phyloP scores from a whole-genome alignment of 2,888 invertebrate species.

The Stenurella melanura region DNA sequence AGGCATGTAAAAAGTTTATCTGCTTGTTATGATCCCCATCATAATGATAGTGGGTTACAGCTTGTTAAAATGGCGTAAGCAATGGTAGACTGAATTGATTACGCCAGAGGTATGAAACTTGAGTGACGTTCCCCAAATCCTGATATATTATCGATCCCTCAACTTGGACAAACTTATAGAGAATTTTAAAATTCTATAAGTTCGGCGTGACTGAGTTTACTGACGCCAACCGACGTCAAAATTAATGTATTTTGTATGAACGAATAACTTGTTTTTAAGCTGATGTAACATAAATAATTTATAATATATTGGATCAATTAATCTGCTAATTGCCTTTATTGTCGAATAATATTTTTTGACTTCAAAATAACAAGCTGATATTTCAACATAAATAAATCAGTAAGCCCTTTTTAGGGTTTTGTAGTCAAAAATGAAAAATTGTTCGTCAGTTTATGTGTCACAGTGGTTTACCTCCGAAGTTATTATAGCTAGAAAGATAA shows the following conservation, averaged over 20 bases:
- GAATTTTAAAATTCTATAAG: not conserved
- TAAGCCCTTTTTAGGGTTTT: no score
- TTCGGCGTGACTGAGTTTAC: not conserved
- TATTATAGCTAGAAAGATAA: no score
- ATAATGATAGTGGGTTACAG: slow-evolving; percentile 11
- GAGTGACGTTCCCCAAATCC: slow-evolving; percentile 24
- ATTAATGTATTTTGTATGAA: not conserved
- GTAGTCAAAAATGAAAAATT: no score
- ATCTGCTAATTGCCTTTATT: no score
- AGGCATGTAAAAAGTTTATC: not conserved
- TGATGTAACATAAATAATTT: not conserved
- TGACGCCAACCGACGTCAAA: not conserved
- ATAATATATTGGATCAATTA: no score
- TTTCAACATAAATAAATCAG: no score
- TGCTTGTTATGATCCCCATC: not conserved
- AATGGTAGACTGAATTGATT: slow-evolving; percentile 20
- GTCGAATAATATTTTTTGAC: no score
- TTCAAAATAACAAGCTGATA: no score
- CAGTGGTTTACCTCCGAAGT: no score
- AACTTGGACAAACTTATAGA: not conserved
- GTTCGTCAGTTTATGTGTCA: no score
- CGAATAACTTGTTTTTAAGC: not conserved
- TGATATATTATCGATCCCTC: slow-evolving; percentile 17
- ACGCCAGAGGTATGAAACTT: slow-evolving; percentile 17
- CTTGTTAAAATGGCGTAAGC: slow-evolving; percentile 25